Evolutionary conservation across 2,113 vertebrate species (phyloP).

Genomic region (Scophthalmus maximus): DNA sequence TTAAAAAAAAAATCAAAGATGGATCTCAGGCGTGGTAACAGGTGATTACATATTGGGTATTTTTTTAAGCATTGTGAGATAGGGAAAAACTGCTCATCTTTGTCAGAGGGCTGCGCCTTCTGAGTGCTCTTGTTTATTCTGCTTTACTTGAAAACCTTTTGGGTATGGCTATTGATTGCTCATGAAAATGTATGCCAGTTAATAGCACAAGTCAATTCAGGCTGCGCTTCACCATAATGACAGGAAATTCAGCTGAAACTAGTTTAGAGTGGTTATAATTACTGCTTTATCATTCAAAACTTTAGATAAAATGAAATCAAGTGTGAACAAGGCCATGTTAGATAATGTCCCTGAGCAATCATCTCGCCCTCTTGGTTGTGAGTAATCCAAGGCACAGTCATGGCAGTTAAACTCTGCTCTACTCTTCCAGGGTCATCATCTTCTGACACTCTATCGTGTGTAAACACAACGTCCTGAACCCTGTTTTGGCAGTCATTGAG

Average conservation of each 20-base stretch:
- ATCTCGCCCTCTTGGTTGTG: background rate
- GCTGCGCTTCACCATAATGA: background rate
- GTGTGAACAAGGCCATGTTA: conserved; percentile 1
- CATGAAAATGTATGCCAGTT: background rate
- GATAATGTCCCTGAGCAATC: background rate
- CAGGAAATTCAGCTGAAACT: background rate
- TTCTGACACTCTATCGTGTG: conserved; percentile 17
- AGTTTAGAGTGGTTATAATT: background rate
- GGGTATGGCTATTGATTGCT: background rate
- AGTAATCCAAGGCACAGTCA: background rate
- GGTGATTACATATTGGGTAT: too few relatives aligned
- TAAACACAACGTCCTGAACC: conserved; percentile 39
- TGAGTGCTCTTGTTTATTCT: too few relatives aligned
- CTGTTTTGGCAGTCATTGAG: too few relatives aligned
- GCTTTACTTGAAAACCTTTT: conserved; percentile 4
- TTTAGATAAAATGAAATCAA: too few relatives aligned
- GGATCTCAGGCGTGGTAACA: too few relatives aligned
- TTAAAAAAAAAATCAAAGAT: too few relatives aligned
- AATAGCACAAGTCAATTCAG: background rate
- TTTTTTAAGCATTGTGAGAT: too few relatives aligned
- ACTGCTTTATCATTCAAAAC: too few relatives aligned
- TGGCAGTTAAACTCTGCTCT: conserved; percentile 47
- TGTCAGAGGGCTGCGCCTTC: too few relatives aligned
- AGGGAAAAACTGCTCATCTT: too few relatives aligned
- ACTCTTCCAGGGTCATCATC: conserved; percentile 4